Evolutionary conservation across 2,797 vertebrate species (phyloP).

Genomic region (Xenopus petersii): DNA sequence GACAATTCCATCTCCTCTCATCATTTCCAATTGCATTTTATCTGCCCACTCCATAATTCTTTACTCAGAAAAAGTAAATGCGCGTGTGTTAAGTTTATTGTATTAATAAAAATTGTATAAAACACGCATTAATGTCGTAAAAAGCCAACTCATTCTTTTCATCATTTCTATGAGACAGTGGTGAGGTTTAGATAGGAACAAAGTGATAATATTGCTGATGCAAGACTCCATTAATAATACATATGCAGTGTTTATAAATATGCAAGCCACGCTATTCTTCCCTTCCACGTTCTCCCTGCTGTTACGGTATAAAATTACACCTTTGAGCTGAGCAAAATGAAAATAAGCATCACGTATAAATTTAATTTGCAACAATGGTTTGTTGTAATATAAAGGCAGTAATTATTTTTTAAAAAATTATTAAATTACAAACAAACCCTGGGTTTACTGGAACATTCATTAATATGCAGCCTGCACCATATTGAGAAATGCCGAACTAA

Average conservation of each 20-base stretch:
- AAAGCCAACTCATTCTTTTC: too few species aligned
- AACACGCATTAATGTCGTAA: too few species aligned
- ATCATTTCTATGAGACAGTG: too few species aligned
- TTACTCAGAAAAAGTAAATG: too few species aligned
- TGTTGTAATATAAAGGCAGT: constrained; percentile 4
- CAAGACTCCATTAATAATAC: constrained; percentile 64
- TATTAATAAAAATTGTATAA: too few species aligned
- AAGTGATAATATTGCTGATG: constrained; percentile 59
- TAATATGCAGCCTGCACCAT: not conserved
- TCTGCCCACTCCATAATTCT: too few species aligned
- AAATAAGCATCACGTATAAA: constrained; percentile 6
- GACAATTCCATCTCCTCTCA: too few species aligned
- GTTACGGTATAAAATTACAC: constrained; percentile 1
- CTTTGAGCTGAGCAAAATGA: constrained; percentile 11
- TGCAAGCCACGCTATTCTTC: constrained; percentile 54
- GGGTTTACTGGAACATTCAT: not conserved
- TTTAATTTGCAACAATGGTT: constrained; percentile 11
- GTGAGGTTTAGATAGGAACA: not conserved
- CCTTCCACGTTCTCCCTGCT: not conserved
- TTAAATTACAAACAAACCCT: constrained; percentile 13
- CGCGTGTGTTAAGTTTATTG: too few species aligned
- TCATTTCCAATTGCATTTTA: too few species aligned
- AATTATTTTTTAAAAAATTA: constrained; percentile 10
- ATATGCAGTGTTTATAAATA: constrained; percentile 68
- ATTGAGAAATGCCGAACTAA: not conserved